These are phyloP conservation scores for Agrochola lychnidis DNA, from an alignment of 2,888 invertebrate genomes.

Conservation along the genomic window DNA sequence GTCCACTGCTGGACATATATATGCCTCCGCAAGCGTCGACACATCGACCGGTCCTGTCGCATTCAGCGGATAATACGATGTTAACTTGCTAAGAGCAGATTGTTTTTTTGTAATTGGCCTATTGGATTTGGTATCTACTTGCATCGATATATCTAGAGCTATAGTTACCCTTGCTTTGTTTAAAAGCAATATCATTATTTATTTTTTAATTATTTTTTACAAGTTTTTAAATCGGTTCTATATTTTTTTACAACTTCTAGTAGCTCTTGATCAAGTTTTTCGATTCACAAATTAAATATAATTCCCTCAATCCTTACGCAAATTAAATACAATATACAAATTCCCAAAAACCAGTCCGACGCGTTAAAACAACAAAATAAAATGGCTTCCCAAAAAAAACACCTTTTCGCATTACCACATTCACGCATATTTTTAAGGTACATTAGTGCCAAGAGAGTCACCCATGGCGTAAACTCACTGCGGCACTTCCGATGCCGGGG, in stretches of 20 bases:
- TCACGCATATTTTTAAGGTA: constrained; percentile 38
- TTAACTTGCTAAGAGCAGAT: too few species aligned
- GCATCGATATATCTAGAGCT: background rate
- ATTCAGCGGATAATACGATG: too few species aligned
- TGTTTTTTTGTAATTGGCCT: too few species aligned
- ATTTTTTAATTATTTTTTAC: background rate
- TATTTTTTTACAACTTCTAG: background rate
- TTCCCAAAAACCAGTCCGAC: background rate
- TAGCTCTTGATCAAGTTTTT: background rate
- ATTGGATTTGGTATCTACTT: background rate
- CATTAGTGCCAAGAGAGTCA: constrained; percentile 59
- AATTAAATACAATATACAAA: background rate
- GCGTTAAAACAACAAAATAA: constrained; percentile 7
- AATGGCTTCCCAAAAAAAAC: background rate
- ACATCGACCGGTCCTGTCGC: too few species aligned
- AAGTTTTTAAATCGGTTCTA: background rate
- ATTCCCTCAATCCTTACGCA: background rate
- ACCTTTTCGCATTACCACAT: constrained; percentile 44
- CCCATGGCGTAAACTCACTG: constrained; percentile 63
- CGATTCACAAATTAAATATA: background rate
- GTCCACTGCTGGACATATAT: too few species aligned
- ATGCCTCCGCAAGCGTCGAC: too few species aligned
- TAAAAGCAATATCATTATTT: too few species aligned
- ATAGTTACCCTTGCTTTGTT: too few species aligned
- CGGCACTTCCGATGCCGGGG: constrained; percentile 78